phyloP scores from a whole-genome alignment of 2,888 invertebrate species.

The Drosophila subsilvestris region DNA sequence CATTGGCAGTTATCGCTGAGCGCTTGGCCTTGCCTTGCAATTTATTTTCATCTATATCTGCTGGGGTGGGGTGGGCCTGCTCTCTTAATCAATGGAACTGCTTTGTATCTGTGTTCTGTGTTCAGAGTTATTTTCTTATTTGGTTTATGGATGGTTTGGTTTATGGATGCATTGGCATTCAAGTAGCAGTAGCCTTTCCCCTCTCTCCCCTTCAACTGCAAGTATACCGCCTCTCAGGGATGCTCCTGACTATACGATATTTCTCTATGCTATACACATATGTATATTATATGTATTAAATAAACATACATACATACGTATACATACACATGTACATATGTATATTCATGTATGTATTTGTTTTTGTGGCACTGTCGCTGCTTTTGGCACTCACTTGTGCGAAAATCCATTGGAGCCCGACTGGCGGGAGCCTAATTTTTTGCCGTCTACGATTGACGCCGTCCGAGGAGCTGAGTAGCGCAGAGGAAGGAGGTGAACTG shows the following conservation, averaged over 20 bases:
- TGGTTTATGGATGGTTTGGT: conserved; percentile 70
- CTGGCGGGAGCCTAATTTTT: conserved; percentile 85
- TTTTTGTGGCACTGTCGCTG: conserved; percentile 60
- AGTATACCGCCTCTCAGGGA: conserved; percentile 37
- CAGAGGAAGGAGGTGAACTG: conserved; percentile 9
- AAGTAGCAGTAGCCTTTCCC: conserved; percentile 32
- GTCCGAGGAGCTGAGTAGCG: conserved; percentile 17
- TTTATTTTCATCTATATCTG: conserved; percentile 40
- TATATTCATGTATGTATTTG: conserved; percentile 29
- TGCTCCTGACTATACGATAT: conserved; percentile 56
- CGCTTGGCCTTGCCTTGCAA: conserved; percentile 58
- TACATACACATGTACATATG: conserved; percentile 10
- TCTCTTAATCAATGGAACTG: conserved; percentile 69
- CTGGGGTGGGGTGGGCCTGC: conserved; percentile 22
- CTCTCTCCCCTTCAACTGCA: conserved; percentile 22
- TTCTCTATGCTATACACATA: conserved; percentile 23
- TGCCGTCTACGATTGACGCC: conserved; percentile 44
- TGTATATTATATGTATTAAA: conserved; percentile 3
- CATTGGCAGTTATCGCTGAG: conserved; percentile 71
- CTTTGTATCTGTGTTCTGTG: conserved; percentile 55
- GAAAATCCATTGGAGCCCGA: conserved; percentile 85
- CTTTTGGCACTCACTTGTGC: conserved; percentile 78
- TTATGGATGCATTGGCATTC: conserved; percentile 73
- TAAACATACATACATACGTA: conserved; percentile 20
- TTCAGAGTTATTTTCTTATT: conserved; percentile 46